Evolutionary conservation across 2,888 invertebrate genomes (phyloP).

Genomic region (Ichneumoninae sp.): DNA sequence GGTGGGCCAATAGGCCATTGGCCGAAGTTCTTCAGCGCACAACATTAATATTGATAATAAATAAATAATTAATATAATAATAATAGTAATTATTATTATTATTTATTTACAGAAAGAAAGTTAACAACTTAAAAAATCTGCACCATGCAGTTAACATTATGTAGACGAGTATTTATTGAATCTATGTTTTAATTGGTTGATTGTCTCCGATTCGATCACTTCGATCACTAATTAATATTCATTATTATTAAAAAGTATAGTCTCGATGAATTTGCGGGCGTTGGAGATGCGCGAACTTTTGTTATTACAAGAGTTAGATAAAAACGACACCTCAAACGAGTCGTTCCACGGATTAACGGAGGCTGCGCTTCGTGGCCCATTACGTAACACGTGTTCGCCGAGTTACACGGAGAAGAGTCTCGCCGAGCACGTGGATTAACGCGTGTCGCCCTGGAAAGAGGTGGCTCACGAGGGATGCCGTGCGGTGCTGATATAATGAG

Average conservation of each 20-base stretch:
- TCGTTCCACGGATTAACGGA: background rate
- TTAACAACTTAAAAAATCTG: too few relatives aligned
- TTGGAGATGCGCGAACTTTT: background rate
- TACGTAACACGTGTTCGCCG: constrained; percentile 16
- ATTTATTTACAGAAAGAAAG: background rate
- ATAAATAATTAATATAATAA: background rate
- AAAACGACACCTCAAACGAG: background rate
- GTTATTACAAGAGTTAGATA: background rate
- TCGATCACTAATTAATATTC: too few relatives aligned
- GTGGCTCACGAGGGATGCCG: constrained; percentile 38
- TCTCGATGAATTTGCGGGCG: background rate
- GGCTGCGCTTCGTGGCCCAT: background rate
- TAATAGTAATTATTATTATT: background rate
- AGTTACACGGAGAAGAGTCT: background rate
- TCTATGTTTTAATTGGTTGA: too few relatives aligned
- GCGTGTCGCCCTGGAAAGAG: constrained; percentile 71
- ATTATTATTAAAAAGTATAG: background rate
- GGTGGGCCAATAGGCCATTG: too few relatives aligned
- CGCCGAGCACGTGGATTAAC: constrained; percentile 76
- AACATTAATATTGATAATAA: too few relatives aligned
- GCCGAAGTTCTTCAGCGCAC: too few relatives aligned
- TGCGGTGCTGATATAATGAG: constrained; percentile 70
- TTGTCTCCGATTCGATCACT: too few relatives aligned
- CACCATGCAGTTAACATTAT: too few relatives aligned
- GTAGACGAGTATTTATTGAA: too few relatives aligned